Evolutionary conservation across 2,888 invertebrate species (phyloP), one percentile per base, ranked within the genome.

Genomic region (Salpingus planirostris): DNA sequence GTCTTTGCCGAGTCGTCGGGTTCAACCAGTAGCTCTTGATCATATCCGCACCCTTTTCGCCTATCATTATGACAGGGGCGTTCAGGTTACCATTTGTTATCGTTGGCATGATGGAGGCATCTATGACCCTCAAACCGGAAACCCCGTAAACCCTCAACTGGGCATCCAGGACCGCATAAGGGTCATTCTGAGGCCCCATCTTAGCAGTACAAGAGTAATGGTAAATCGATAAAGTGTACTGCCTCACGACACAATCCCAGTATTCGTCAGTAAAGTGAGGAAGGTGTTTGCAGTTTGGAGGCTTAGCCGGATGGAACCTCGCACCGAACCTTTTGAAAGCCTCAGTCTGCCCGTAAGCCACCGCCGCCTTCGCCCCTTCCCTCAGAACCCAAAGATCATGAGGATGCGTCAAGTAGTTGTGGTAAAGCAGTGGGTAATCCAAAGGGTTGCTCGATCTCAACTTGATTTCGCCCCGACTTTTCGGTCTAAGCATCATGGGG

Each of bases 331-430:
- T 67, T 52, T 78, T 81, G 76, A 86, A 70, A 1, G 86, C 79
- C 44, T 76, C 68, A 0, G 89, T 88, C 57, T 87, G 78, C 0
- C 80, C 86, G 11, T 87, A 73, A 0, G 88, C 86, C 2, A 91
- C 59, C 0, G 86, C 84, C 0, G 87, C 81, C 59, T 91, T 91
- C 1, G 88, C 83, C 8, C 90, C 90, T 64, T 90, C 90, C 12
- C 89, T 69, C 29, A 91, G 61, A 0, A 86, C 85, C 14, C 78
- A 74, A 0, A 90, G 80, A 50, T 95, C 95, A 38, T 84, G 78
- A 0, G 82, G 84, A 59, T 90, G 81, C 1, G 88, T 83, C 38
- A 96, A 68, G 57, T 96, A 96, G 60, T 95, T 95, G 54, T 92
- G 91, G 50, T 89, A 81, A 57, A 96, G 73, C 3, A 88, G 66